Percentiles rank a stretch among this genome's conserved stretches.
Evolutionary conservation across 2,113 vertebrate genomes (phyloP).

Genomic region (Phalacrocorax pelagicus): DNA sequence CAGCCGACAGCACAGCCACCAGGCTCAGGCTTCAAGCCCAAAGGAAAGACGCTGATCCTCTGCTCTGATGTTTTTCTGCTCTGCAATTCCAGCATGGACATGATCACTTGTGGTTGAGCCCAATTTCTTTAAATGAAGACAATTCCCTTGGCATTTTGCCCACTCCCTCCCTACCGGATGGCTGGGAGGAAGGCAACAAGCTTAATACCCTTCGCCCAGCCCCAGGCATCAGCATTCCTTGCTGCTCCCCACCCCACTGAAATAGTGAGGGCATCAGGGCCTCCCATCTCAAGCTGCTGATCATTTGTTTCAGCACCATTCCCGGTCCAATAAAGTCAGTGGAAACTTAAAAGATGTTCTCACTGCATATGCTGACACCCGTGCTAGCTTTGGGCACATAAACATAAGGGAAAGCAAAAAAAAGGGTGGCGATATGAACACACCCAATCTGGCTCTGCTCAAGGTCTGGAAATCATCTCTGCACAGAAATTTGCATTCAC

Average conservation of each 20-base stretch:
- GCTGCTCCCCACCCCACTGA: not conserved
- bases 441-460: conserved; percentile 17
- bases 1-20: not conserved
- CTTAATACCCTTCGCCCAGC: not conserved
- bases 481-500: conserved; percentile 37
- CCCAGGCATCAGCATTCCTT: not conserved
- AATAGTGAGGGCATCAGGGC: not conserved
- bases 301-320: not conserved
- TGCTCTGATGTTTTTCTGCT: not conserved
- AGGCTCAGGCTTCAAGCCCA: not conserved
- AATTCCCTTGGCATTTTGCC: not conserved
- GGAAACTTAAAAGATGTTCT: not conserved
- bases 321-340: not conserved
- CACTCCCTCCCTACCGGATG: accelerated
- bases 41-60: not conserved
- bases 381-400: not conserved
- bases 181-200: not conserved
- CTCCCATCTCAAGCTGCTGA: not conserved
- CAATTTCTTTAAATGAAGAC: not conserved
- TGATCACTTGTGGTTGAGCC: not conserved
- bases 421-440: not conserved
- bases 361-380: not conserved
- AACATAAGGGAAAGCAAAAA: not conserved
- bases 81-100: accelerated
- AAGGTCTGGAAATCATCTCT: conserved; percentile 38